Conservation (phyloP, 2,888 invertebrate species). For the Lepidocyrtinus sp. region DNA sequence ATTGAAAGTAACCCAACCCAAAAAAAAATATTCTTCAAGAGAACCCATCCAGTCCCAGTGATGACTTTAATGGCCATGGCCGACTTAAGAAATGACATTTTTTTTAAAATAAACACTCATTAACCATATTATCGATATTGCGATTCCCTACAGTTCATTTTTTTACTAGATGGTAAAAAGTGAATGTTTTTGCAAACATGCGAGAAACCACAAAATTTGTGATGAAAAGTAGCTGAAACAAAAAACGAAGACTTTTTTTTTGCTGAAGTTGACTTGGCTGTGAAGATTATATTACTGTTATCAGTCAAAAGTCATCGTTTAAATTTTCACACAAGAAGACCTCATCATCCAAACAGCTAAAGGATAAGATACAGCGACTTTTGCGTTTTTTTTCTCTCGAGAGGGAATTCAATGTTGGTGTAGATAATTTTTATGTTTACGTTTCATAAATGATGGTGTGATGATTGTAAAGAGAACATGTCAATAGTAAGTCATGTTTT, state of each 20-base stretch:
- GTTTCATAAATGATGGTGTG: slow-evolving; percentile 8
- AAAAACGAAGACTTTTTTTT: too few relatives aligned
- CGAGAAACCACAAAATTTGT: too few relatives aligned
- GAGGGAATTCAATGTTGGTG: neutral
- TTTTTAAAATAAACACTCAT: slow-evolving; percentile 52
- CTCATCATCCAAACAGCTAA: too few relatives aligned
- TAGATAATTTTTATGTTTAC: slow-evolving; percentile 15
- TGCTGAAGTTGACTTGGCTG: too few relatives aligned
- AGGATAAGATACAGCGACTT: too few relatives aligned
- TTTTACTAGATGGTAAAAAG: too few relatives aligned
- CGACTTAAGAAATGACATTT: slow-evolving; percentile 42
- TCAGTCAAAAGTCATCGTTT: slow-evolving; percentile 28
- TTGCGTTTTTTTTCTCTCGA: neutral
- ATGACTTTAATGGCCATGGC: slow-evolving; percentile 46
- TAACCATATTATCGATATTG: too few relatives aligned
- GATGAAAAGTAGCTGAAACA: too few relatives aligned
- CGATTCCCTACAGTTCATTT: too few relatives aligned
- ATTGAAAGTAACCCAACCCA: too few relatives aligned
- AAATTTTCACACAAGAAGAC: slow-evolving; percentile 25
- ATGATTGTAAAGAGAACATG: slow-evolving; percentile 7
- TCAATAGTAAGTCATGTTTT: slow-evolving; percentile 3
- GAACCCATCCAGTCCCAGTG: neutral
- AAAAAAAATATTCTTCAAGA: neutral
- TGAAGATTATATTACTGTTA: too few relatives aligned
- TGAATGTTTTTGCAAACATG: too few relatives aligned